Base-by-base conservation (phyloP, 2,888 invertebrate genomes). In the Netelia melanura region DNA sequence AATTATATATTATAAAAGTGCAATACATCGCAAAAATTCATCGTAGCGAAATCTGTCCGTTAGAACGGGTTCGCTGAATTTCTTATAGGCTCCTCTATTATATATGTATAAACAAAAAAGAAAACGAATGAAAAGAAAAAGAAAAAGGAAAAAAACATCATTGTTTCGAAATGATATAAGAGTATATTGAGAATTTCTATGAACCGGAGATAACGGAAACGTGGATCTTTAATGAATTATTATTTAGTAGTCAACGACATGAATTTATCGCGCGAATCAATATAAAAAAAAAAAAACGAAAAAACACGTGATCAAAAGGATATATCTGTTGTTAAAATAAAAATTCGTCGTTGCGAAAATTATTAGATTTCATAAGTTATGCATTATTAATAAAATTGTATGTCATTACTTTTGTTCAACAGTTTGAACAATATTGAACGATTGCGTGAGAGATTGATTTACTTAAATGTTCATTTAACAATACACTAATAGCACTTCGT, bases 381-480 rank as follows among this genome's bases (percentile, higher is more conserved):
- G 87, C 81, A 87, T 86, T 75, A 86, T 84, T 56, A 58, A 88
- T 87, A 86, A 86, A 87, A 82, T 80, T 89, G 86, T 86, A 88
- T 88, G 86, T 87, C 88, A 89, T 84, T 80, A 82, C 89, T 88
- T 89, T 87, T 89, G 88, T 89, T 88, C 88, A 90, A 86, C 88
- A 88, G 86, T 88, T 87, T 84, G 88, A 87, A 72, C 86, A 89
- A 86, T 38, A 38, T 38, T 81, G 87, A 89, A 86, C 88, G 89
- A 90, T 88, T 90, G 90, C 88, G 89, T 86, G 91, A 90, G 91
- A 91, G 91, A 92, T 91, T 92, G 90, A 91, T 90, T 92, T 92
- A 92, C 92, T 93, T 92, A 92, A 82, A 91, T 88, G 86, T 90
- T 87, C 86, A 88, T 90, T 87, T 52, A 88, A 89, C 86, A 70